These are phyloP conservation scores for Bimastos eiseni DNA, from an alignment of 2,888 invertebrate genomes.

Conservation along the genomic window DNA sequence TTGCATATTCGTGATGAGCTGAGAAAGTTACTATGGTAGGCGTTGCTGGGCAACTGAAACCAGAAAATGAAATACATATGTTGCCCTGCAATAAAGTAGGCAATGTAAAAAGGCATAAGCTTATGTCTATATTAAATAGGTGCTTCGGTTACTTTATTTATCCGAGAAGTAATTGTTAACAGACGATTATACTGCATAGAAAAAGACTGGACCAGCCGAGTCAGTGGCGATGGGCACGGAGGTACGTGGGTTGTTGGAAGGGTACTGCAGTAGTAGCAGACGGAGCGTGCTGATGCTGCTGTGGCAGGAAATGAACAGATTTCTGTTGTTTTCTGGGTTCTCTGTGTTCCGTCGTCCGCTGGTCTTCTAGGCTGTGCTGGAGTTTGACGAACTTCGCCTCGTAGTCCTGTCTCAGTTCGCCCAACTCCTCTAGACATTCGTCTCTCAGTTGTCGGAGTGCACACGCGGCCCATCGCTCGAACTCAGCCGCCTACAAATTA, in stretches of 20 bases:
- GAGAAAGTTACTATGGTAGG: background rate
- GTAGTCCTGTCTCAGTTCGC: slow-evolving; percentile 26
- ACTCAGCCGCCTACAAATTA: slow-evolving; percentile 26
- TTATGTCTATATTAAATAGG: background rate
- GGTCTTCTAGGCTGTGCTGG: slow-evolving; percentile 4
- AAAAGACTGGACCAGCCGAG: background rate
- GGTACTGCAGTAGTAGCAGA: background rate
- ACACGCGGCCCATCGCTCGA: slow-evolving; percentile 19
- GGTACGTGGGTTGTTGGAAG: background rate
- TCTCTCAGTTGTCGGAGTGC: slow-evolving; percentile 13
- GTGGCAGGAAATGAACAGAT: background rate
- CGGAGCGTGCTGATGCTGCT: too few species aligned
- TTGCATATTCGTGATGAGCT: background rate
- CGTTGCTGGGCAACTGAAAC: too few species aligned
- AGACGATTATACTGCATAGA: background rate
- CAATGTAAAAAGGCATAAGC: background rate
- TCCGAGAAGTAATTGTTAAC: background rate
- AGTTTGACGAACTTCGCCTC: slow-evolving; percentile 19
- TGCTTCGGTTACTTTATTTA: background rate
- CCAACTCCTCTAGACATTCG: background rate
- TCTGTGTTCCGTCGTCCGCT: background rate
- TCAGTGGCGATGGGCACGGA: background rate
- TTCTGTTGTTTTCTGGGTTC: background rate
- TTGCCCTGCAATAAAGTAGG: background rate
- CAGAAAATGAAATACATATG: too few species aligned